These are phyloP conservation scores for Spinus olivaceus DNA, from an alignment of 2,797 vertebrate genomes.

Conservation along the genomic window DNA sequence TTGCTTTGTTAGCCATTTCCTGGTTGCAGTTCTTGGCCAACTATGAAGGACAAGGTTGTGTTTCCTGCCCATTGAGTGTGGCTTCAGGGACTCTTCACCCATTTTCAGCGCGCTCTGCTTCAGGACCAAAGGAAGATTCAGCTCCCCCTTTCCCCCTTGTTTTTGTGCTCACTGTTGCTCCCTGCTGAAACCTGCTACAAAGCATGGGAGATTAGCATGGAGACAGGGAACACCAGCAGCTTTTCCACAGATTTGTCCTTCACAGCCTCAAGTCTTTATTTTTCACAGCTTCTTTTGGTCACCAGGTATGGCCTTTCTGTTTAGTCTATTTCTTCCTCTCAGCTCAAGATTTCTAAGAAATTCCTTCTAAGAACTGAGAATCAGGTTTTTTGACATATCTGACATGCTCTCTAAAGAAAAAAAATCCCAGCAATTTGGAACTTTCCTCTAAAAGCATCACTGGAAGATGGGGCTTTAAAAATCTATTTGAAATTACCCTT, in stretches of 20 bases:
- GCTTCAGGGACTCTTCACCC: background rate
- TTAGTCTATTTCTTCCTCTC: background rate
- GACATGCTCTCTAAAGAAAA: background rate
- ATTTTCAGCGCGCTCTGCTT: background rate
- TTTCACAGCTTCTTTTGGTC: background rate
- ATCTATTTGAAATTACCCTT: background rate
- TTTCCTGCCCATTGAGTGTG: background rate
- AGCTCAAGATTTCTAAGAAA: background rate
- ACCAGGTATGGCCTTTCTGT: background rate
- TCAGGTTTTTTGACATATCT: background rate
- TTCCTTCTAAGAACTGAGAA: background rate
- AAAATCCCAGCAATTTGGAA: background rate
- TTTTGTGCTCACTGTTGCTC: background rate
- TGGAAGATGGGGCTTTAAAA: background rate
- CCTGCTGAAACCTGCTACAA: background rate
- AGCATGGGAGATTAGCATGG: background rate
- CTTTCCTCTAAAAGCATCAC: background rate
- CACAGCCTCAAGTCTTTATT: background rate
- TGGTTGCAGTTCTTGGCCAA: background rate
- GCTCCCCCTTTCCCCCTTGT: fast-evolving
- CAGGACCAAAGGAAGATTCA: background rate
- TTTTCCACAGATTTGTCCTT: background rate
- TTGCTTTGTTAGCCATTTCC: background rate
- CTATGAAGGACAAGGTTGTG: background rate
- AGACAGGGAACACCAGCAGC: background rate